These are phyloP conservation scores for Xerus rutilus DNA, from an alignment of 2,797 vertebrate genomes.

Conservation along the genomic window DNA sequence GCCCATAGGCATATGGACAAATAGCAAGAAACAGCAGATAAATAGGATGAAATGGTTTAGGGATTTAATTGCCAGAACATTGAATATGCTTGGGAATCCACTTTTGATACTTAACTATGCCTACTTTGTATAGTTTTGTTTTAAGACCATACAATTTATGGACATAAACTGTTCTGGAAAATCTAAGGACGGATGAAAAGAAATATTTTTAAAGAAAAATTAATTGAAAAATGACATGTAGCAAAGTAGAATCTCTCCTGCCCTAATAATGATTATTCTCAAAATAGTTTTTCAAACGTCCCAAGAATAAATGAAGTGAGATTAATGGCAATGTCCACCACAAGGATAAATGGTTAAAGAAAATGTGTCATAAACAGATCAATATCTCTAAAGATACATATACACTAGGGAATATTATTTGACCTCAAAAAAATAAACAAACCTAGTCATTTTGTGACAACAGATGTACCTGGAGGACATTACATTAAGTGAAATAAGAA, in stretches of 20 bases:
- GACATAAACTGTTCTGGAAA: not conserved
- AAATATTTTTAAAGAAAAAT: not conserved
- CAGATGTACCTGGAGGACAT: not conserved
- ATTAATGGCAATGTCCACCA: not conserved
- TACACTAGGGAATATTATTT: not conserved
- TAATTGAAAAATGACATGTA: not conserved
- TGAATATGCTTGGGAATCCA: fast-evolving
- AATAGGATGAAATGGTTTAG: not conserved
- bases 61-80: not conserved
- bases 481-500: not conserved
- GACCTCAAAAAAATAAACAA: not conserved
- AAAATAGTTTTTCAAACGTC: not conserved
- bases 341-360: not conserved
- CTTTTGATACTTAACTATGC: not conserved
- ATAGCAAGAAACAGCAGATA: not conserved
- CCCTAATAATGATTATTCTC: not conserved
- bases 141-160: not conserved
- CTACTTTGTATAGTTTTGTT: not conserved
- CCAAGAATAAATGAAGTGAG: not conserved
- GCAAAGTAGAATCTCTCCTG: not conserved
- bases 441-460: not conserved
- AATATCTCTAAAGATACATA: fast-evolving
- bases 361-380: not conserved
- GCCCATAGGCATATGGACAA: not conserved
- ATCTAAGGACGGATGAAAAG: not conserved